Conservation (phyloP, 2,888 invertebrate genomes). For the Melipona bicolor region DNA sequence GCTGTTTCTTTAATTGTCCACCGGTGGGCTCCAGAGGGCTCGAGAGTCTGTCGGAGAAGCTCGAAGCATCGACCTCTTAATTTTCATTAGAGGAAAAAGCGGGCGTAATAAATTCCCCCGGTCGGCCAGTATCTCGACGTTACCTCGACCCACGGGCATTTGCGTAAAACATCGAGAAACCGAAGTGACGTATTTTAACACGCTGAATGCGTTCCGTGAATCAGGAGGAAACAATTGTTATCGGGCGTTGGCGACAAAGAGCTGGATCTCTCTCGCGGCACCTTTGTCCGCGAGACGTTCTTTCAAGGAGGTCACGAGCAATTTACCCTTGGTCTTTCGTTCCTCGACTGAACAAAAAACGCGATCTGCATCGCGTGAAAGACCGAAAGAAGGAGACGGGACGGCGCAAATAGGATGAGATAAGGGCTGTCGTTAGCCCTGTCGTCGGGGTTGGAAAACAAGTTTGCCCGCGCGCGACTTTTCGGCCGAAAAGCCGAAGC, state of each 20-base stretch:
- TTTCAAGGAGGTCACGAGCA: conserved; percentile 65
- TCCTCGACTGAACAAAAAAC: conserved; percentile 55
- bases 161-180: conserved; percentile 43
- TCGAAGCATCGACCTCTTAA: not conserved
- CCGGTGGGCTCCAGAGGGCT: too few species aligned
- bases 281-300: conserved; percentile 48
- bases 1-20: too few species aligned
- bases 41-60: too few species aligned
- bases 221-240: conserved; percentile 62
- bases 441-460: conserved; percentile 50
- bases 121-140: not conserved
- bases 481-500: not conserved
- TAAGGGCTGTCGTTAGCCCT: conserved; percentile 69
- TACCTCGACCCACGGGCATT: not conserved
- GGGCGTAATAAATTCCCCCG: conserved; percentile 17
- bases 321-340: conserved; percentile 61
- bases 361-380: conserved; percentile 70
- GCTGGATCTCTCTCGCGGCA: conserved; percentile 48
- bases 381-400: conserved; percentile 46
- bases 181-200: conserved; percentile 51
- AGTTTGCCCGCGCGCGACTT: conserved; percentile 46
- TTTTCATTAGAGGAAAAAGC: not conserved
- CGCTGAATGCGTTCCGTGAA: conserved; percentile 55
- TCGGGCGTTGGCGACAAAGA: conserved; percentile 53
- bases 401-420: conserved; percentile 58